Evolutionary conservation across 2,888 invertebrate genomes (phyloP), one percentile per base, ranked within the genome.

Genomic region (Tricholauxania praeusta): DNA sequence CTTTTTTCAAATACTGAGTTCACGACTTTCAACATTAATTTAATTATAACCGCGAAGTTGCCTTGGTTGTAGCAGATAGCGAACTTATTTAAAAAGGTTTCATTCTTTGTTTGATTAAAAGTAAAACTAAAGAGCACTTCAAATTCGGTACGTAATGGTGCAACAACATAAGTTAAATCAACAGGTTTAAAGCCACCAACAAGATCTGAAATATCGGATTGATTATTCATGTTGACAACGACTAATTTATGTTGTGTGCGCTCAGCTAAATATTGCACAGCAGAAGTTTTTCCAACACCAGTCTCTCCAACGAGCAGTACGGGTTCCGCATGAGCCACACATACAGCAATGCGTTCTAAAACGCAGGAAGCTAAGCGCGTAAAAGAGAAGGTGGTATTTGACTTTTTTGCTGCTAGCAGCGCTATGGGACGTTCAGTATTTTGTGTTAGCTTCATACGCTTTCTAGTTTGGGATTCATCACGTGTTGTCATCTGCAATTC

Each of bases 201-300:
- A 53, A 99, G 90, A 89, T 99, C 99, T 0, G 96, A 93, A 12
- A 96, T 96, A 87, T 99, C 99, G 62, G 97, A 98, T 84, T 99
- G 99, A 83, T 99, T 98, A 84, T 98, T 99, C 96, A 99, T 96
- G 85, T 99, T 99, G 32, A 99, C 95, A 0, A 99, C 98, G 48
- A 94, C 90, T 48, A 99, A 89, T 82, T 93, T 95, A 79, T 95
- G 93, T 0, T 95, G 94, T 0, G 95, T 92, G 77, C 93, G 92
- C 75, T 92, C 90, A 0, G 98, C 96, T 71, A 99, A 89, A 87
- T 95, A 96, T 85, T 99, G 99, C 1, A 99, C 92, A 0, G 95
- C 92, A 0, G 97, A 96, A 0, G 99, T 99, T 89, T 99, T 99
- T 0, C 99, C 99, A 0, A 97, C 98, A 63, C 99, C 99, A 0